phyloP scores from a whole-genome alignment of 2,888 invertebrate species.

The Tenthredo amoena region DNA sequence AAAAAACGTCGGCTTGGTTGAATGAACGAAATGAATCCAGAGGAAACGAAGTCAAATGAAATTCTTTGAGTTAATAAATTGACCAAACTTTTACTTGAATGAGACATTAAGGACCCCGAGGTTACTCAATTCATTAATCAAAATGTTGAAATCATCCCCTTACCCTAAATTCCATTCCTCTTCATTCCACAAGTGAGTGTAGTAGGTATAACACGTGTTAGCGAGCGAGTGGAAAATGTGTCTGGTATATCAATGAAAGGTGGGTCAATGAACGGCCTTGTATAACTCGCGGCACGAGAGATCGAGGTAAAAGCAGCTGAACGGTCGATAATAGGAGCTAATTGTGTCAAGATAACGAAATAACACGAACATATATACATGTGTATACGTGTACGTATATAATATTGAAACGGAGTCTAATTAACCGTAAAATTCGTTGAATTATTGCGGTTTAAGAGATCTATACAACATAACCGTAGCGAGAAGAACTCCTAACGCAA shows the following conservation, averaged over 20 bases:
- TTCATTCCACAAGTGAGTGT: slow-evolving; percentile 6
- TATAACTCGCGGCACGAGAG: neutral
- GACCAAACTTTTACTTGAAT: no score
- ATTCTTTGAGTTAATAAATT: no score
- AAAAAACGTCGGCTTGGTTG: no score
- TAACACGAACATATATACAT: neutral
- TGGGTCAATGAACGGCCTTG: slow-evolving; percentile 38
- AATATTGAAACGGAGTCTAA: neutral
- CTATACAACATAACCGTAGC: no score
- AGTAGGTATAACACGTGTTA: neutral
- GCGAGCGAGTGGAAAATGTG: slow-evolving; percentile 5
- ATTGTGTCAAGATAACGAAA: slow-evolving; percentile 12
- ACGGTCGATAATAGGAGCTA: neutral
- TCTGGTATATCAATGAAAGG: slow-evolving; percentile 29
- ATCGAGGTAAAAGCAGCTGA: slow-evolving; percentile 18
- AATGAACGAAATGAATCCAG: no score
- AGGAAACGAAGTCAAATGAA: no score
- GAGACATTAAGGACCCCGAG: neutral
- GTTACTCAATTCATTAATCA: neutral
- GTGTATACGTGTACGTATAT: neutral
- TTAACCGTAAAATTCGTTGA: neutral
- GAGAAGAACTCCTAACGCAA: no score
- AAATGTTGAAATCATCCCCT: neutral
- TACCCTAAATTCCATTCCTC: neutral
- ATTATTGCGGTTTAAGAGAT: neutral